Conservation (phyloP, 1,140 invertebrate genomes). For the Bilobella aurantiaca region DNA sequence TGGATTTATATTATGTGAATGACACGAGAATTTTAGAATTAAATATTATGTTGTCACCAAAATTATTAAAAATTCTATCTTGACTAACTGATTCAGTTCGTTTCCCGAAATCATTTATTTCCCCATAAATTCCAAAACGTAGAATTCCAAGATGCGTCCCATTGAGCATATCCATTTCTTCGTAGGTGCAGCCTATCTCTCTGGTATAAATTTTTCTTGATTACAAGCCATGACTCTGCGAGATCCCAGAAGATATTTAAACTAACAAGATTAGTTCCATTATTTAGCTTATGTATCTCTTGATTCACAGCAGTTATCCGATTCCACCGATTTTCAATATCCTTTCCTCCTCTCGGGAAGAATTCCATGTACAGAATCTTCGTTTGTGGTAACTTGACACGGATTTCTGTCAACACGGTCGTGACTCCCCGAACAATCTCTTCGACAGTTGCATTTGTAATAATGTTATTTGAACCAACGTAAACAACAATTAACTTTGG, state of each 20-base stretch:
- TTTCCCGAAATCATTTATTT: too few species aligned
- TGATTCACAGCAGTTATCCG: neutral
- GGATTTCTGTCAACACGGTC: neutral
- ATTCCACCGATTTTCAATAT: neutral
- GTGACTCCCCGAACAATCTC: neutral
- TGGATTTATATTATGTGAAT: too few species aligned
- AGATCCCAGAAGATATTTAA: neutral
- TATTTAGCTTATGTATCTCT: neutral
- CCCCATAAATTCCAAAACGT: too few species aligned
- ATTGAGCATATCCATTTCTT: too few species aligned
- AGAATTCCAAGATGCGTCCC: too few species aligned
- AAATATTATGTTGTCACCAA: too few species aligned
- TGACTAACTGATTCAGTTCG: too few species aligned
- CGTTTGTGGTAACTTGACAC: neutral
- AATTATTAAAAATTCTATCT: too few species aligned
- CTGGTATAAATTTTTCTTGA: neutral
- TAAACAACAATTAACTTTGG: slow-evolving; percentile 40
- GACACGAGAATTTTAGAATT: too few species aligned
- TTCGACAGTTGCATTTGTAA: neutral
- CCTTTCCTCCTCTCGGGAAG: neutral
- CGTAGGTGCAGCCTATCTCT: too few species aligned
- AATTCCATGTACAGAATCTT: neutral
- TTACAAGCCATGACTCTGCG: neutral
- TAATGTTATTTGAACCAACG: slow-evolving; percentile 17
- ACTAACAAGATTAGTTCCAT: neutral